Percentiles rank a stretch among this genome's conserved stretches.
phyloP scores from a whole-genome alignment of 2,888 invertebrate genomes.

The Lycophotia porphyrea region DNA sequence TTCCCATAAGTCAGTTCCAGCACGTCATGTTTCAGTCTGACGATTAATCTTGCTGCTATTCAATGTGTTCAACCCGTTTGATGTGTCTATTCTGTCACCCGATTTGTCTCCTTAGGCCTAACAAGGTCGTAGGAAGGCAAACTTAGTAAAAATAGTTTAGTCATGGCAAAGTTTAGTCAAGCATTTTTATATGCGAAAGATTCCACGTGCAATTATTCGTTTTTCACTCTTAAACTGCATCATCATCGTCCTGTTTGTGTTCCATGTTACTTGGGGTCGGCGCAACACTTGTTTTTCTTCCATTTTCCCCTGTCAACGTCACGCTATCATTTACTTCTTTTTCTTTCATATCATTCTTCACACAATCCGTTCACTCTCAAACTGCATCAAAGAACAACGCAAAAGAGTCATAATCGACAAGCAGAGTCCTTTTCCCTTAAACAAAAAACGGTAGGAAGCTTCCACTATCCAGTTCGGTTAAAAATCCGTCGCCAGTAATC shows the following conservation, averaged over 20 bases:
- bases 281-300: no score
- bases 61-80: slow-evolving; percentile 23
- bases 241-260: no score
- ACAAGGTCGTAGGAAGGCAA: not conserved
- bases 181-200: not conserved
- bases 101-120: slow-evolving; percentile 7
- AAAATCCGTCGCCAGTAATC: slow-evolving; percentile 48
- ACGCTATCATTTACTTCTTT: no score
- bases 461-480: slow-evolving; percentile 20
- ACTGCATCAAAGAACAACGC: not conserved
- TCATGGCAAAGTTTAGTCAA: not conserved
- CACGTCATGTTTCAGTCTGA: slow-evolving; percentile 7
- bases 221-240: not conserved
- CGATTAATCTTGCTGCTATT: slow-evolving; percentile 30
- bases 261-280: no score
- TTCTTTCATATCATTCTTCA: no score
- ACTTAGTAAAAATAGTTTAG: not conserved
- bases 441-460: slow-evolving; percentile 9
- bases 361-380: not conserved
- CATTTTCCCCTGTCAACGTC: no score
- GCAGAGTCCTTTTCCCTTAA: not conserved
- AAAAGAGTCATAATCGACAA: not conserved
- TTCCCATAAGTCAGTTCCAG: slow-evolving; percentile 12
- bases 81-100: slow-evolving; percentile 8
- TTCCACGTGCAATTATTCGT: no score